These are phyloP conservation scores for Cactoblastis cactorum DNA, from an alignment of 2,888 invertebrate species.

Conservation along the genomic window DNA sequence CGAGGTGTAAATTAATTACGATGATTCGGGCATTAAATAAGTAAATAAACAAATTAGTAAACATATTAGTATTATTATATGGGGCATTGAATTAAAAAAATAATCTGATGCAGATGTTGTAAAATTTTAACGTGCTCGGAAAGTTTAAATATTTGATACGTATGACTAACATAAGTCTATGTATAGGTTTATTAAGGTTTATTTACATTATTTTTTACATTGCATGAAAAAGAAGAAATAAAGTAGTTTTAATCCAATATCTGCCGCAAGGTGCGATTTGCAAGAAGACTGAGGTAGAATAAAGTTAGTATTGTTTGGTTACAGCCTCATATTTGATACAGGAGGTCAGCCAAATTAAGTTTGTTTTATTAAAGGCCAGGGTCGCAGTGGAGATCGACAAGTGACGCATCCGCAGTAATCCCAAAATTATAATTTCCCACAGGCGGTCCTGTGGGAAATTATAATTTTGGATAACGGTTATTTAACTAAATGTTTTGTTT, in stretches of 20 bases:
- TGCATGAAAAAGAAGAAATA: no score
- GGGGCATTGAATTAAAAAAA: no score
- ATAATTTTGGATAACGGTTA: slow-evolving; percentile 12
- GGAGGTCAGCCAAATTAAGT: slow-evolving; percentile 29
- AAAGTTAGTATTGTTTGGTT: background rate
- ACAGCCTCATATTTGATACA: slow-evolving; percentile 10
- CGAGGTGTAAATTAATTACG: no score
- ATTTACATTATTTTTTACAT: no score
- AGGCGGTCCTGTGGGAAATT: slow-evolving; percentile 19
- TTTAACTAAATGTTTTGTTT: background rate
- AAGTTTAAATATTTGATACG: no score
- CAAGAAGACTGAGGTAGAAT: background rate
- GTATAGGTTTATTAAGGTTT: no score
- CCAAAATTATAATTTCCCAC: slow-evolving; percentile 34
- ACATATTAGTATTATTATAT: no score
- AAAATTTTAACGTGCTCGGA: no score
- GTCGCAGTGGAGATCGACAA: slow-evolving; percentile 25
- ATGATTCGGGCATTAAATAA: no score
- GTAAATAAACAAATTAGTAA: no score
- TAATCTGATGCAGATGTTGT: no score
- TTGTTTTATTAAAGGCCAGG: slow-evolving; percentile 38
- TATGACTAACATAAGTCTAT: no score
- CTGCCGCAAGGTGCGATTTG: background rate
- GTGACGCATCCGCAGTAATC: slow-evolving; percentile 37
- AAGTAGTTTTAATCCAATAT: background rate